Conservation (phyloP, 37 sponge, comb jelly and placozoan genomes). For the Agelas oroides region DNA sequence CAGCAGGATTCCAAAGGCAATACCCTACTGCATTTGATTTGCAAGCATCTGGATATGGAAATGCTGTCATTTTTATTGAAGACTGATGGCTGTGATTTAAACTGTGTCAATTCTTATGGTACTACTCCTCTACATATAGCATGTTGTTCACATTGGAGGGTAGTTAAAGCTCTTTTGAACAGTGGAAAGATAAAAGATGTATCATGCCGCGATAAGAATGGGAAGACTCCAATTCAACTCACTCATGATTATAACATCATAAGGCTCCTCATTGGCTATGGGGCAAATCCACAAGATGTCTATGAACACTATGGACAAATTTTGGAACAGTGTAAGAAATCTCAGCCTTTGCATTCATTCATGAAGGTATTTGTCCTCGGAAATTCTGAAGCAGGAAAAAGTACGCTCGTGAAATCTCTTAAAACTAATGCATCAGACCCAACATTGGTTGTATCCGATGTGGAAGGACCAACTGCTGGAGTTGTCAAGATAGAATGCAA, state of each 20-base stretch:
- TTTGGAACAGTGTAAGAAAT: neutral
- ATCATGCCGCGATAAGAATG: neutral
- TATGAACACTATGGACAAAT: neutral
- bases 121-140: constrained; percentile 9
- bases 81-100: no score
- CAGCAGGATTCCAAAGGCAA: neutral
- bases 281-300: constrained; percentile 28
- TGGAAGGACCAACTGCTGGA: constrained; percentile 31
- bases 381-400: constrained; percentile 35
- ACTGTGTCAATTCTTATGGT: neutral
- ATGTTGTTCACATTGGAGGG: neutral
- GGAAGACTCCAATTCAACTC: constrained; percentile 29
- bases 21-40: no score
- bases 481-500: constrained; percentile 3
- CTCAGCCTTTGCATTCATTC: neutral
- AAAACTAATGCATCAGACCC: neutral
- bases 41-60: neutral
- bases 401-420: constrained; percentile 39
- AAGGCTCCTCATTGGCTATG: constrained; percentile 22
- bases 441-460: neutral
- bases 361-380: constrained; percentile 25
- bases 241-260: constrained; percentile 9
- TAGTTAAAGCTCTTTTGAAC: neutral
- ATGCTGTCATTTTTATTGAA: neutral
- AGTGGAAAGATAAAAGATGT: neutral